These are phyloP conservation scores for Cerastis rubricosa DNA, from an alignment of 2,888 invertebrate genomes.

Conservation along the genomic window DNA sequence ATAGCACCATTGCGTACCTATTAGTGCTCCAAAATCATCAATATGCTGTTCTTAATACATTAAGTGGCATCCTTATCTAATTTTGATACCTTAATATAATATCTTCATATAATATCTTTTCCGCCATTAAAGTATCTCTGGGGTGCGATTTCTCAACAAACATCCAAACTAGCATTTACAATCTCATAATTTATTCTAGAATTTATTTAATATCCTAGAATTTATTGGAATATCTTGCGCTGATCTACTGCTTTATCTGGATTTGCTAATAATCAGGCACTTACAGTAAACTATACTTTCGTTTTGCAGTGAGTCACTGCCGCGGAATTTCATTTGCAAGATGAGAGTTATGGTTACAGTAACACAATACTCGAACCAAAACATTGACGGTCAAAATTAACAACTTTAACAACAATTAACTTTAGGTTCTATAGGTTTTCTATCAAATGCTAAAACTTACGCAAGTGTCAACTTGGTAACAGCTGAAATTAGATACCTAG, in stretches of 20 bases:
- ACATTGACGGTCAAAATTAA: not conserved
- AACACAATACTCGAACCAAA: conserved; percentile 1
- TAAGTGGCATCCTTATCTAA: not conserved
- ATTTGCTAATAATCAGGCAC: conserved; percentile 23
- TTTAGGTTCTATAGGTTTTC: not conserved
- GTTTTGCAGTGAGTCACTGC: conserved; percentile 40
- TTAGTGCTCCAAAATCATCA: not conserved
- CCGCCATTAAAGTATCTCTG: not conserved
- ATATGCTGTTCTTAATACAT: not conserved
- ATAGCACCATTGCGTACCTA: not conserved
- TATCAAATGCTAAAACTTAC: not conserved
- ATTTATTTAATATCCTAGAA: conserved; percentile 34
- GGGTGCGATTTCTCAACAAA: conserved; percentile 30
- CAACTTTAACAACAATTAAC: not conserved
- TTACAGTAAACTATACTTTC: conserved; percentile 17
- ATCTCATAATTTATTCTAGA: conserved; percentile 26
- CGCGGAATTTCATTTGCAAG: conserved; percentile 13
- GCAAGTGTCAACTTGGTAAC: not conserved
- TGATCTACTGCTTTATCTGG: conserved; percentile 35
- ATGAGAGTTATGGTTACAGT: not conserved
- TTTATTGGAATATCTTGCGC: conserved; percentile 25
- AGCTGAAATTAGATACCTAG: not conserved
- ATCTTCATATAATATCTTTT: conserved; percentile 16
- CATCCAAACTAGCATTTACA: conserved; percentile 11
- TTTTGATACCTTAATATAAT: conserved; percentile 18